Evolutionary conservation across 2,797 vertebrate genomes (phyloP).

Genomic region (Staurois parvus): DNA sequence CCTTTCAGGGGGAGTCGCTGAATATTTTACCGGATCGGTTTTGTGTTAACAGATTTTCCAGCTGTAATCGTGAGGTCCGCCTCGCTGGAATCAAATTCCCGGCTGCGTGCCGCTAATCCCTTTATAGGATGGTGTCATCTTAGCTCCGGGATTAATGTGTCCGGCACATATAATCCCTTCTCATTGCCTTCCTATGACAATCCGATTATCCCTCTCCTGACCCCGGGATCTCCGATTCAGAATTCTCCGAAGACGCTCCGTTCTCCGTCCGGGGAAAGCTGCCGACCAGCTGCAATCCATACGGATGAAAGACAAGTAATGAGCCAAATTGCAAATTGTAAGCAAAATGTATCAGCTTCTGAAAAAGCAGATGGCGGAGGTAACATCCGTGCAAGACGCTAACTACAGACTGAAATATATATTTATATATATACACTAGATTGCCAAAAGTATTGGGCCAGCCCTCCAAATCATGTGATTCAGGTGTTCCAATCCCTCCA

Average conservation of each 20-base stretch:
- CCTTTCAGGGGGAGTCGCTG: neutral
- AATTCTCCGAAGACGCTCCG: neutral
- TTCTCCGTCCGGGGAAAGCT: no score
- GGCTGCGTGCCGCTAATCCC: slow-evolving; percentile 37
- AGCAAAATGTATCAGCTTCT: no score
- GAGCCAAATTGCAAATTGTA: no score
- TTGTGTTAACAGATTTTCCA: neutral
- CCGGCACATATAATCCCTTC: slow-evolving; percentile 52
- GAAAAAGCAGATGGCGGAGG: no score
- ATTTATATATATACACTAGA: no score
- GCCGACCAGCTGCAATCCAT: no score
- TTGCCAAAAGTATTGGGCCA: no score
- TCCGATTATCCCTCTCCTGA: slow-evolving; percentile 50
- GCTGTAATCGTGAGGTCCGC: neutral
- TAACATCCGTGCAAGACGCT: no score
- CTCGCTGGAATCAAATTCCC: slow-evolving; percentile 33
- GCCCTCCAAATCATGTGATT: no score
- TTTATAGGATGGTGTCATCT: slow-evolving; percentile 35
- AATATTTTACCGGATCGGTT: neutral
- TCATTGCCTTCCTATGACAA: slow-evolving; percentile 50
- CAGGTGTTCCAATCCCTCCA: no score
- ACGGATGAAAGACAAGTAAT: no score
- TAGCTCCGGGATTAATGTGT: slow-evolving; percentile 52
- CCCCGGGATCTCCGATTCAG: neutral
- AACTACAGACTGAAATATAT: no score